These are phyloP conservation scores for Malacoctenus gilli DNA, from an alignment of 2,797 vertebrate genomes.

Conservation along the genomic window DNA sequence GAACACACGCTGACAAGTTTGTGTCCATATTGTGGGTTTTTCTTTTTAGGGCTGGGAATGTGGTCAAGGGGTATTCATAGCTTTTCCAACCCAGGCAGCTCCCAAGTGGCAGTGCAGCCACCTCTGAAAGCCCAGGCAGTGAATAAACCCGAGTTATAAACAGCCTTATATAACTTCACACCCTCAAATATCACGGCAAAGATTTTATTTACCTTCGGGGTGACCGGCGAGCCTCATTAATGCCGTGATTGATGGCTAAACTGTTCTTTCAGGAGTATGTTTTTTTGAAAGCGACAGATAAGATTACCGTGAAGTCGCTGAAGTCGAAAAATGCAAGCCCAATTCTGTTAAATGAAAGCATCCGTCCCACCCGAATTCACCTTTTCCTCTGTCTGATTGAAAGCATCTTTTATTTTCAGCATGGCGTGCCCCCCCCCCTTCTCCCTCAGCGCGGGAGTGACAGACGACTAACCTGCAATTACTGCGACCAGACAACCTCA, in stretches of 20 bases:
- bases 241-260: constrained; percentile 47
- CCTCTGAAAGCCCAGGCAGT: constrained; percentile 53
- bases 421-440: constrained; percentile 42
- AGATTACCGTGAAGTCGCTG: constrained; percentile 26
- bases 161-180: constrained; percentile 72
- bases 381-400: constrained; percentile 48
- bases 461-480: constrained; percentile 72
- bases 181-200: constrained; percentile 63
- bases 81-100: constrained; percentile 63
- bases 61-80: constrained; percentile 68
- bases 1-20: constrained; percentile 37
- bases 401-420: constrained; percentile 54
- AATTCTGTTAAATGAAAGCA: too few species aligned
- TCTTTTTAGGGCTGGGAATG: constrained; percentile 62
- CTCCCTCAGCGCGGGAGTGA: constrained; percentile 54
- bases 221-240: constrained; percentile 58
- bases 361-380: constrained; percentile 16
- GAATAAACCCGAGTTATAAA: constrained; percentile 69
- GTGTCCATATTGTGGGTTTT: constrained; percentile 61
- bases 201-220: constrained; percentile 43
- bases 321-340: constrained; percentile 14
- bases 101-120: constrained; percentile 55
- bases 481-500: constrained; percentile 70
- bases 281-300: background rate
- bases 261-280: constrained; percentile 36